A percentile compares a stretch with the other conserved stretches of the same genome.
Evolutionary conservation across 2,797 vertebrate species (phyloP).

Genomic region (Lepilemur ruficaudatus): DNA sequence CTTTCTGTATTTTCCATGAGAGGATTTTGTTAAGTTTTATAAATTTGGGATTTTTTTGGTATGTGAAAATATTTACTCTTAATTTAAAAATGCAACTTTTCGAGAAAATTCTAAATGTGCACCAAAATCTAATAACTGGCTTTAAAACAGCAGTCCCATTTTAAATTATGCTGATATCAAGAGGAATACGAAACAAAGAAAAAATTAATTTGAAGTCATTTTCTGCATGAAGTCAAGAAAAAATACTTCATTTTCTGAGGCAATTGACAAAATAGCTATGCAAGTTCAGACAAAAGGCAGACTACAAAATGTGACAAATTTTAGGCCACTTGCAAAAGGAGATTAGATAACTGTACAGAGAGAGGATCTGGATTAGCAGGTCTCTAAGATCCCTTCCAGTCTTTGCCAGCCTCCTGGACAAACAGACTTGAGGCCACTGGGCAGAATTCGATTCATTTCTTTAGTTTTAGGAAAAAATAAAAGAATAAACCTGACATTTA

Average conservation of each 20-base stretch:
- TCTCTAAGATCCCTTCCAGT: neutral
- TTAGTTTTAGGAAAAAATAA: neutral
- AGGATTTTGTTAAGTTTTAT: neutral
- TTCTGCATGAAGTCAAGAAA: neutral
- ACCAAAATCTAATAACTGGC: neutral
- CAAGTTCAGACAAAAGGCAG: neutral
- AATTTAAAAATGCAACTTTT: neutral
- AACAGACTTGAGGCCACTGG: neutral
- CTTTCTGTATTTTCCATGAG: neutral
- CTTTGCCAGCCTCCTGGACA: neutral
- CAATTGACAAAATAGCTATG: neutral
- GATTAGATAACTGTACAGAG: neutral
- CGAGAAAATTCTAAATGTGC: neutral
- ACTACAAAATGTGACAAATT: neutral
- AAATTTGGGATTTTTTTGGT: neutral
- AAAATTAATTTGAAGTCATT: neutral
- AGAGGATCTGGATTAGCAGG: neutral
- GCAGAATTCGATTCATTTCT: neutral
- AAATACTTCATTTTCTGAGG: neutral
- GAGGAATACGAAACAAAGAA: neutral
- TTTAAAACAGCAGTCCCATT: neutral
- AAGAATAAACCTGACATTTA: neutral
- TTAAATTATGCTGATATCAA: neutral
- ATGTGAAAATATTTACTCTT: neutral
- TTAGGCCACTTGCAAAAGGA: neutral